Conservation (phyloP, 2,888 invertebrate genomes). For the Melinopterus prodromus region DNA sequence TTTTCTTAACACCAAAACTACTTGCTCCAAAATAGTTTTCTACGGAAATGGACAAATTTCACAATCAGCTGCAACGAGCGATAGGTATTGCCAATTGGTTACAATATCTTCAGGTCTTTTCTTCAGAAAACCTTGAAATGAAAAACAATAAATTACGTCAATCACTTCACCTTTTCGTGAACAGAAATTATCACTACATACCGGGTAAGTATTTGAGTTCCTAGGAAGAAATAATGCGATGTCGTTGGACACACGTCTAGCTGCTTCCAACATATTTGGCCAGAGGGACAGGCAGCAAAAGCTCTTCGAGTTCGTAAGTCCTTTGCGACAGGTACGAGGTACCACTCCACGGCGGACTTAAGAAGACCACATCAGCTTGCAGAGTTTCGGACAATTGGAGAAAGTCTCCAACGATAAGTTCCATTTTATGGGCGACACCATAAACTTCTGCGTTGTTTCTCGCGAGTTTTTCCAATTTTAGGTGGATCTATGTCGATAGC, state of each 20-base stretch:
- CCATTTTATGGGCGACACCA: conserved; percentile 85
- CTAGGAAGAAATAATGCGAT: conserved; percentile 89
- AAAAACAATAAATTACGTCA: conserved; percentile 52
- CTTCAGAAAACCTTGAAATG: too few relatives aligned
- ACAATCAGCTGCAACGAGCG: too few relatives aligned
- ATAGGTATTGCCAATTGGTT: too few relatives aligned
- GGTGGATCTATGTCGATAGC: conserved; percentile 95
- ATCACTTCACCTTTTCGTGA: background rate
- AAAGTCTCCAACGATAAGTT: conserved; percentile 94
- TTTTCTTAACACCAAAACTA: too few relatives aligned
- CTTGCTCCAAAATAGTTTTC: too few relatives aligned
- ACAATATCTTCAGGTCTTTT: too few relatives aligned
- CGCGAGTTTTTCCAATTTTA: conserved; percentile 90
- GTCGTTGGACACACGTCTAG: too few relatives aligned
- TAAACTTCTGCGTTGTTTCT: conserved; percentile 92
- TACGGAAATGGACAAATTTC: too few relatives aligned
- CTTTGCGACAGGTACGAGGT: conserved; percentile 76
- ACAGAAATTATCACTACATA: conserved; percentile 54
- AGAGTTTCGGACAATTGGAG: conserved; percentile 71
- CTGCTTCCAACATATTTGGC: conserved; percentile 72
- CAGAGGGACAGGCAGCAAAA: conserved; percentile 77
- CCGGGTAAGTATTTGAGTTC: conserved; percentile 84
- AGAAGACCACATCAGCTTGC: conserved; percentile 87
- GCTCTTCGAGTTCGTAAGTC: conserved; percentile 76
- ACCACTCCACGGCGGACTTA: conserved; percentile 99